These are phyloP conservation scores for Arctia plantaginis DNA, from an alignment of 2,888 invertebrate genomes.

Conservation along the genomic window DNA sequence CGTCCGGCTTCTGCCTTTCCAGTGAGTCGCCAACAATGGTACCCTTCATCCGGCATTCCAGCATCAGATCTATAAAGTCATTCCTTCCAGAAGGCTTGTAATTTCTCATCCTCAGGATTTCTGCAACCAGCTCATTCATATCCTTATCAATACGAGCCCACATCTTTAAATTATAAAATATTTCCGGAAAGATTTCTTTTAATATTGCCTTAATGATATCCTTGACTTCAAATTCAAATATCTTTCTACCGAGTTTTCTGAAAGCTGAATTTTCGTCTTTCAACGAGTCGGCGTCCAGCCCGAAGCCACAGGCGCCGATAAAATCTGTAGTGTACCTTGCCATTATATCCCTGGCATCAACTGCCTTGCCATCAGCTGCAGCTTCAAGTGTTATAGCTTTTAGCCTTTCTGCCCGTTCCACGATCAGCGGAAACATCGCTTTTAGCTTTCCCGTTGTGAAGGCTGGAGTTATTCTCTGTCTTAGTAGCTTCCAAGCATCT, in stretches of 20 bases:
- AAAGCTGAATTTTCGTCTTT: conserved; percentile 61
- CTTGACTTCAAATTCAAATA: conserved; percentile 27
- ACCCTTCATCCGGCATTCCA: conserved; percentile 56
- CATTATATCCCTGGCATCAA: conserved; percentile 62
- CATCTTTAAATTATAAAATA: conserved; percentile 25
- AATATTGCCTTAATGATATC: conserved; percentile 12
- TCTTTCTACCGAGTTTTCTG: conserved; percentile 47
- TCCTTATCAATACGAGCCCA: conserved; percentile 30
- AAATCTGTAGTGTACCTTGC: conserved; percentile 65
- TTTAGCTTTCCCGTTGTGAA: conserved; percentile 63
- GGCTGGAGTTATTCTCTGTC: conserved; percentile 62
- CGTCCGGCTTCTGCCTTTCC: conserved; percentile 48
- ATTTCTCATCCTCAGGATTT: conserved; percentile 55
- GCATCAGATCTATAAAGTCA: conserved; percentile 62
- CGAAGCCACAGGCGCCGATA: conserved; percentile 67
- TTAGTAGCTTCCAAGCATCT: conserved; percentile 62
- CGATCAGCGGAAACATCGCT: conserved; percentile 65
- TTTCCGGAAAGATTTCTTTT: conserved; percentile 32
- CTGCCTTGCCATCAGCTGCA: conserved; percentile 41
- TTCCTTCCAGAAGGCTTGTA: conserved; percentile 56
- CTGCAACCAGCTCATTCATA: conserved; percentile 35
- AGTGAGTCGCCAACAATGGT: conserved; percentile 60
- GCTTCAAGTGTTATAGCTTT: conserved; percentile 40
- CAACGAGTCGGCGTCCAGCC: conserved; percentile 59
- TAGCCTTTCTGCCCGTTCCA: conserved; percentile 60